Percentiles rank a stretch among this genome's conserved stretches.
Evolutionary conservation across 2,113 vertebrate species (phyloP).

Genomic region (Psittacula cyanocephala): DNA sequence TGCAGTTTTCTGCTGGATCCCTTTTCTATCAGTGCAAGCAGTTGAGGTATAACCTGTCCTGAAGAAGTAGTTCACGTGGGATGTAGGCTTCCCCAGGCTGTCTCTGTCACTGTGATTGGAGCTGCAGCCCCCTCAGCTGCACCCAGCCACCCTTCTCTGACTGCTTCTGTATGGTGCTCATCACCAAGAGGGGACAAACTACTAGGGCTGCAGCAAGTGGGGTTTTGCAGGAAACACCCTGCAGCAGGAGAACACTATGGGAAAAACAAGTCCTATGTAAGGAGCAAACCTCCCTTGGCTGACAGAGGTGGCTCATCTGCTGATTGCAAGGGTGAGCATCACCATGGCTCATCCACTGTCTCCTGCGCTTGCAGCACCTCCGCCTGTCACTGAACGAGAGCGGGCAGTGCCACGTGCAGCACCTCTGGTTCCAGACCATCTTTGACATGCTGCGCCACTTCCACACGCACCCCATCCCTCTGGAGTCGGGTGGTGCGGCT

Average conservation of each 20-base stretch:
- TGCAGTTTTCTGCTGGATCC: not conserved
- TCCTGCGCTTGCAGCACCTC: constrained; percentile 82
- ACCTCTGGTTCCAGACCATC: constrained; percentile 98
- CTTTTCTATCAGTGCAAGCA: not conserved
- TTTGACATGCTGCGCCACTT: constrained; percentile 97
- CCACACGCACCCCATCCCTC: constrained; percentile 93
- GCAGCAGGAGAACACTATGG: not conserved
- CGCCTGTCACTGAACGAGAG: constrained; percentile 93
- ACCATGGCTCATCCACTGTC: not conserved
- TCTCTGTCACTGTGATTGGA: not conserved
- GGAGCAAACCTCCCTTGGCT: not conserved
- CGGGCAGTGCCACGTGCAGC: constrained; percentile 96
- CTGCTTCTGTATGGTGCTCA: not conserved
- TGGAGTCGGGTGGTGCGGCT: constrained; percentile 92
- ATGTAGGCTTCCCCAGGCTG: not conserved
- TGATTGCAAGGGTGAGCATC: not conserved
- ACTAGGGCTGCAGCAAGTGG: not conserved
- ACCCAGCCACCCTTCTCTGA: not conserved
- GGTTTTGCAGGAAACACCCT: not conserved
- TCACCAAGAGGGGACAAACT: not conserved
- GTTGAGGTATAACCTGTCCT: not conserved
- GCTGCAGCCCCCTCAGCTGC: not conserved
- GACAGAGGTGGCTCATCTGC: not conserved
- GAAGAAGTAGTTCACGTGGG: not conserved
- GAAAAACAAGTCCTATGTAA: not conserved